Base-by-base conservation (phyloP, 2,113 vertebrate genomes). In the Phalacrocorax brasilianus region DNA sequence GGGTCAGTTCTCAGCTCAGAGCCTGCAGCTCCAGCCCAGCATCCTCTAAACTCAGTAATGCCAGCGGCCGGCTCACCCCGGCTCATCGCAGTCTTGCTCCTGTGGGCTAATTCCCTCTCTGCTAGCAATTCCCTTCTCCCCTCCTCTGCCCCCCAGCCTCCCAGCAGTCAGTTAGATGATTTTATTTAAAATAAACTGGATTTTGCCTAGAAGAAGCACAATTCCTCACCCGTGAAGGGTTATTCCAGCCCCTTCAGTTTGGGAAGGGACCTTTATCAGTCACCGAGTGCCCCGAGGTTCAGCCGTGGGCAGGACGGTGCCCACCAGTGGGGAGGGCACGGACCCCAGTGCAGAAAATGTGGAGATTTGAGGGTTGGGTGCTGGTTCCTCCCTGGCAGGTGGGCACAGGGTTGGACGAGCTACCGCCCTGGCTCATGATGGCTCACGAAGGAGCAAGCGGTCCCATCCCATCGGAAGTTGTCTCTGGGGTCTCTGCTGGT, bases 311-410 rank as follows among this genome's bases (percentile, higher is more conserved):
- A 40, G 32, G 18, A 50, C 21, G 24, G 50, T 33, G 58, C 49
- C 62, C 9, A 1, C 11, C 4, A 2, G 50, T 2, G 7, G 1
- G 12, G 7, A 15, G 74, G 11, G 12, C 27, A 30, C 0, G 1
- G 35, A 52, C 5, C 38, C 45, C 22, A 3, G 45, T 4, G 53
- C 30, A 67, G 40, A 28, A 50, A 53, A 59, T 2, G 1, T 3
- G 19, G 53, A 18, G 53, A 12, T 45, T 14, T 47, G 61, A 11
- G 47, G 45, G 45, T 12, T 49, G 66, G 38, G 52, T 30, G 40
- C 4, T 12, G 26, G 14, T 22, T 87, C 8, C 45, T 61, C 27
- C 35, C 14, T 1, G 0, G 12, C 0, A 1, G 9, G 2, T 7
- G 53, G 58, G 55, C 2, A 8, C 47, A 9, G 28, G 22, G 32